Conservation (phyloP, 2,113 vertebrate genomes). For the Oxyruncus cristatus region DNA sequence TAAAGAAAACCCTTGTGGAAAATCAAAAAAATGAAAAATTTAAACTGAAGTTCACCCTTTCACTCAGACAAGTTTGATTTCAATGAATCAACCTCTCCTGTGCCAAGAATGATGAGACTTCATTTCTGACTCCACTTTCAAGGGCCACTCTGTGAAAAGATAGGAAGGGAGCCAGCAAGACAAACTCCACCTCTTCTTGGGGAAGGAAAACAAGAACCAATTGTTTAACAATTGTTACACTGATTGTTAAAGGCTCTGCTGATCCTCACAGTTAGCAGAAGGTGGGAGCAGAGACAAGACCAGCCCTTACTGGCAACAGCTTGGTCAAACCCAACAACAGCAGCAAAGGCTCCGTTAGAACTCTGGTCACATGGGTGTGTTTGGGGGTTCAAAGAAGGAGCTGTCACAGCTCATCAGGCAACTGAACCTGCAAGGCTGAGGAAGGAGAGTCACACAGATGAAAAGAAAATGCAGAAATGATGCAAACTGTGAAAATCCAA, state of each 20-base stretch:
- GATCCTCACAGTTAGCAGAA: not conserved
- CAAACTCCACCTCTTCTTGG: not conserved
- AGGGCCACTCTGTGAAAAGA: not conserved
- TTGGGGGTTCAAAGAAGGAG: not conserved
- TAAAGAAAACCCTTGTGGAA: not conserved
- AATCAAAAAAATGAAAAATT: not conserved
- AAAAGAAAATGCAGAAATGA: not conserved
- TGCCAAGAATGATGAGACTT: not conserved
- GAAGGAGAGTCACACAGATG: not conserved
- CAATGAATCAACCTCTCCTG: not conserved
- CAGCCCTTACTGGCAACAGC: not conserved
- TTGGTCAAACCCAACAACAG: not conserved
- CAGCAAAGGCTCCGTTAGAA: not conserved
- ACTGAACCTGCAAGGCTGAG: not conserved
- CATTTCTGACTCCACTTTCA: not conserved
- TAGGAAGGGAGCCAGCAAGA: not conserved
- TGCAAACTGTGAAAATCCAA: not conserved
- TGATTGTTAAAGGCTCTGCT: not conserved
- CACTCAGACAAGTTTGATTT: not conserved
- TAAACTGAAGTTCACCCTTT: not conserved
- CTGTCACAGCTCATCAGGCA: not conserved
- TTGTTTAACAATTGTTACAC: not conserved
- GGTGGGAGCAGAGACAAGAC: not conserved
- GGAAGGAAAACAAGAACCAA: not conserved
- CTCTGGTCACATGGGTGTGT: not conserved